Evolutionary conservation across 1,140 invertebrate genomes (phyloP), one percentile per base, ranked within the genome.

Genomic region (Pachyrhynchus sulphureomaculatus): DNA sequence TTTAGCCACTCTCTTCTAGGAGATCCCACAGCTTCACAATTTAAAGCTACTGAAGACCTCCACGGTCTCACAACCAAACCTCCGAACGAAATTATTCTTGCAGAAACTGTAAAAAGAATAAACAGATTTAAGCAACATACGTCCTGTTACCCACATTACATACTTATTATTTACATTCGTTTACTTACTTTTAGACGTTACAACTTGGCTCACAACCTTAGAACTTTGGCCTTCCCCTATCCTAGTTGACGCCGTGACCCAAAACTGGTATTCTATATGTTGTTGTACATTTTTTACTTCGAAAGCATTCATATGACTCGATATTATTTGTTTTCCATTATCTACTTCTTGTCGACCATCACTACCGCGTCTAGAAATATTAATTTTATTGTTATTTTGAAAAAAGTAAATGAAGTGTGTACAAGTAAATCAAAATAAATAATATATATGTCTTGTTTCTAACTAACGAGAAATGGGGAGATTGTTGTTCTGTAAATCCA

Each of bases 241-340:
- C 20, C 86, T 77, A 0, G 89, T 91, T 10, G 85, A 86, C 8
- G 88, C 89, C 2, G 88, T 89, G 6, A 91, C 86, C 89, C 89
- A 91, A 71, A 89, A 90, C 72, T 91, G 86, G 72, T 93, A 93
- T 60, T 87, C 85, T 3, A 89, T 88, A 32, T 89, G 84, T 2
- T 89, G 87, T 63, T 89, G 84, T 9, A 93, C 76, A 37, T 82
- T 82, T 53, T 85, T 86, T 1, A 84, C 81, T 70, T 89, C 87
- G 65, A 84, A 88, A 48, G 78, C 82, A 0, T 82, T 83, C 56
- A 85, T 84, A 42, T 84, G 81, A 8, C 83, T 82, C 1, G 82
- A 80, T 37, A 89, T 73, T 15, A 79, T 84, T 61, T 83, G 78
- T 69, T 88, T 88, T 12, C 81, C 83, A 61, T 88, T 85, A 66